These are phyloP conservation scores for Odiellus spinosus DNA, from an alignment of 2,888 invertebrate species.

Conservation along the genomic window DNA sequence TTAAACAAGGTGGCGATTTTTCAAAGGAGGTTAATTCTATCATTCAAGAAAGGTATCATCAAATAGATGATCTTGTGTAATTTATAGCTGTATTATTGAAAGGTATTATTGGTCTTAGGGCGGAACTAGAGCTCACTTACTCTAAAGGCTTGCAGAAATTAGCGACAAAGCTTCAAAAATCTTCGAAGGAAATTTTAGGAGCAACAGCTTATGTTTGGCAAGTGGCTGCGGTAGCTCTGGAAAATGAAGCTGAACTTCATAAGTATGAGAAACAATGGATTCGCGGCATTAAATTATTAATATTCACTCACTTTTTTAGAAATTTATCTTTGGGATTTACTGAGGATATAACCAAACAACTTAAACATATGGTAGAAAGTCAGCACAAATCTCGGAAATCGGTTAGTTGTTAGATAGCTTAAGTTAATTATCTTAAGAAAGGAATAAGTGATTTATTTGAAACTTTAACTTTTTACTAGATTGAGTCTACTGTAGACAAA, in stretches of 20 bases:
- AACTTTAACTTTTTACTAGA: no score
- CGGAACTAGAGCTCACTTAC: constrained; percentile 77
- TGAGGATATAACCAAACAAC: constrained; percentile 78
- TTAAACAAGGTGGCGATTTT: constrained; percentile 87
- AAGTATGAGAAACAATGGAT: constrained; percentile 35
- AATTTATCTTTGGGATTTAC: constrained; percentile 57
- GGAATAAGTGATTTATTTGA: background rate
- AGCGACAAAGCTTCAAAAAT: constrained; percentile 66
- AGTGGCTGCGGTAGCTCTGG: constrained; percentile 78
- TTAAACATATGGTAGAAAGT: constrained; percentile 43
- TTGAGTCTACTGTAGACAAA: constrained; percentile 57
- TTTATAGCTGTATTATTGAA: no score
- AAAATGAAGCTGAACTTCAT: constrained; percentile 76
- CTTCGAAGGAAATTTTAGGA: constrained; percentile 37
- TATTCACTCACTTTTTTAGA: constrained; percentile 31
- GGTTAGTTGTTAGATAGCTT: constrained; percentile 28
- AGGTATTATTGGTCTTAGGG: no score
- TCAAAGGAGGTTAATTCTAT: constrained; percentile 78
- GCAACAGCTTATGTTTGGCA: constrained; percentile 79
- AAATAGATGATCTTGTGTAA: no score
- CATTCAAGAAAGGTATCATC: constrained; percentile 89
- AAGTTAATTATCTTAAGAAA: background rate
- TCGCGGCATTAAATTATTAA: no score
- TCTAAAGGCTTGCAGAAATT: constrained; percentile 77
- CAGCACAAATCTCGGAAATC: constrained; percentile 42